A percentile compares a stretch with the other conserved stretches of the same genome.
Evolutionary conservation across 2,113 vertebrate genomes (phyloP).

Genomic region (Pteropus alecto): DNA sequence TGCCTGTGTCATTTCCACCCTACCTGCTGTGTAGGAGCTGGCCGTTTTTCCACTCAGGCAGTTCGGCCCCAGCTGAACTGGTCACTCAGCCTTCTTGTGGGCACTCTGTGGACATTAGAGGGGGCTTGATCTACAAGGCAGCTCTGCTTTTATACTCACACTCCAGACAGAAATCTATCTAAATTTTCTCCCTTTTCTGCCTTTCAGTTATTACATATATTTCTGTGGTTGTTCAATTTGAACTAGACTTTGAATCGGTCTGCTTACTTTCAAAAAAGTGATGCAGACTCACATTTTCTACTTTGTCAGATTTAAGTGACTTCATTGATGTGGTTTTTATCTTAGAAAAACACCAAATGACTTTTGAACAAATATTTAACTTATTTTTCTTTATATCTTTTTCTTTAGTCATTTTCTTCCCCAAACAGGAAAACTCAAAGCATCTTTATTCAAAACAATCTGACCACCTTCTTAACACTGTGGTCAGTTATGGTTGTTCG

Average conservation of each 20-base stretch:
- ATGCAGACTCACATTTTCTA: neutral
- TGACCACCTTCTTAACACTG: neutral
- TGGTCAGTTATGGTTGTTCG: neutral
- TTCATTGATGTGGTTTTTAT: neutral
- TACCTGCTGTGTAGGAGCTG: no score
- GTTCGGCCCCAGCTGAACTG: accelerated
- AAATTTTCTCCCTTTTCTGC: neutral
- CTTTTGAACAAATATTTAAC: neutral
- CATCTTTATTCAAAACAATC: neutral
- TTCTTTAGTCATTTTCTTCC: neutral
- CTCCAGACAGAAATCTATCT: neutral
- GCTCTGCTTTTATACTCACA: neutral
- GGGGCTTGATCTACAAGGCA: neutral
- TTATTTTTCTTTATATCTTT: neutral
- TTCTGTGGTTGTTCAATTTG: neutral
- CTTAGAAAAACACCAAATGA: neutral
- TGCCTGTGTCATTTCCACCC: neutral
- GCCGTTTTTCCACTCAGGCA: neutral
- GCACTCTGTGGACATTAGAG: neutral
- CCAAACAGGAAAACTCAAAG: neutral
- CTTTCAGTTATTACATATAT: neutral
- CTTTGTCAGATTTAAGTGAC: neutral
- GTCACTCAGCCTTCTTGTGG: neutral
- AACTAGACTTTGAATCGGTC: neutral
- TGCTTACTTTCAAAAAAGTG: neutral